Base-by-base conservation (phyloP, 2,888 invertebrate genomes). In the Diarsia dahlii region DNA sequence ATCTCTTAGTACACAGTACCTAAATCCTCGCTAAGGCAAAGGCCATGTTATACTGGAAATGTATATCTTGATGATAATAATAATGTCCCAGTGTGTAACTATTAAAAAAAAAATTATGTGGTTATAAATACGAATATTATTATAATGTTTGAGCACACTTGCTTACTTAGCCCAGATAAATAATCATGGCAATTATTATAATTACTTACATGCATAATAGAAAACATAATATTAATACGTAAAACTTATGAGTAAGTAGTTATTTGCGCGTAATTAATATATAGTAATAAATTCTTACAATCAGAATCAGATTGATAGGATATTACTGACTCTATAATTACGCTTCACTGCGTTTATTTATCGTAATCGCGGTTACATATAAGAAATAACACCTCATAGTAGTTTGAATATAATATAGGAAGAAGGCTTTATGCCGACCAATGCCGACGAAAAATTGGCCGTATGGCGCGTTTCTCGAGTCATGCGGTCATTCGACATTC, bases 401-500 rank as follows among this genome's bases (percentile, higher is more conserved):
- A 62, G 60, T 76, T 80, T 64, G 46, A 69, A 83, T 18, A 74
- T 64, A 67, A 34, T 74, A 67, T 64, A 83, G 76, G 81, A 80
- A 81, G 85, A 81, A 76, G 81, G 78, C 80, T 81, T 74, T 63
- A 82, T 82, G 78, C 87, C 84, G 81, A 84, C 72, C 82, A 88
- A 82, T 82, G 78, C 87, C 84, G 81, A 84, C 72, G 83, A 88
- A 85, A 88, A 89, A 81, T 87, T 86, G 86, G 76, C 85, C 82
- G 90, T 78, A 87, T 83, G 84, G 80, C 76, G 84, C 81, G 88
- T 78, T 87, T 76, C 76, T 82, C 76, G 74, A 74, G 74, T 66
- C 81, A 81, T 66, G 76, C 86, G 82, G 85, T 82, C 85, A 84
- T 82, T 87, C 81, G 87, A 91, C 93, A 95, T 93, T 95, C 91